A percentile compares a stretch with the other conserved stretches of the same genome.
Evolutionary conservation across 2,797 vertebrate genomes (phyloP).

Genomic region (Holocentrus rufus): DNA sequence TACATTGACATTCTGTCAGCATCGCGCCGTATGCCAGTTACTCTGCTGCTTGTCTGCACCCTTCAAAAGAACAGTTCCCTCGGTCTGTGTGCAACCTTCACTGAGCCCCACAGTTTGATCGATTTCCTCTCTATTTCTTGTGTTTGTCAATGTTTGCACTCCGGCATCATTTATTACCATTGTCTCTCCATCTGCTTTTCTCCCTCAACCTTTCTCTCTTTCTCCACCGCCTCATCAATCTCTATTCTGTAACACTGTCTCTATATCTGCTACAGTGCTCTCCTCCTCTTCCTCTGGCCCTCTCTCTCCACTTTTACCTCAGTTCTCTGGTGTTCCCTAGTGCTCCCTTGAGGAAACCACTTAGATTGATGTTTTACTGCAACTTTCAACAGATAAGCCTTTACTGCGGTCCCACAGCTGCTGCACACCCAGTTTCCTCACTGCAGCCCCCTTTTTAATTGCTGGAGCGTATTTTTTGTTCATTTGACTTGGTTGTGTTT

Average conservation of each 20-base stretch:
- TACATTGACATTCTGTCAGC: slow-evolving; percentile 49
- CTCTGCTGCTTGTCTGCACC: slow-evolving; percentile 18
- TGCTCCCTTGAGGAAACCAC: slow-evolving; percentile 41
- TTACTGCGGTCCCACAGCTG: neutral
- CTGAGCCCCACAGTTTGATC: slow-evolving; percentile 46
- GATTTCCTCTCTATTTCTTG: slow-evolving; percentile 40
- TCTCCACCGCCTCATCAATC: slow-evolving; percentile 60
- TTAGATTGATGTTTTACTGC: slow-evolving; percentile 54
- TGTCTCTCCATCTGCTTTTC: slow-evolving; percentile 35
- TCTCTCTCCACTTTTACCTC: slow-evolving; percentile 40
- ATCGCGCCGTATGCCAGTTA: slow-evolving; percentile 21
- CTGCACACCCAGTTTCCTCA: neutral
- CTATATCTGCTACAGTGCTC: slow-evolving; percentile 46
- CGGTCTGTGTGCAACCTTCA: slow-evolving; percentile 21
- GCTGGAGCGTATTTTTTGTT: neutral
- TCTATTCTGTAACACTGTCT: slow-evolving; percentile 58
- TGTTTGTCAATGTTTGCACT: slow-evolving; percentile 46
- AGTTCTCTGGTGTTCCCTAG: slow-evolving; percentile 27
- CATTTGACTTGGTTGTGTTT: neutral
- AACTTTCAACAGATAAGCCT: slow-evolving; percentile 22
- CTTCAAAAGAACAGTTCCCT: slow-evolving; percentile 9
- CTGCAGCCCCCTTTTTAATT: neutral
- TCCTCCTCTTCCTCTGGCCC: slow-evolving; percentile 37
- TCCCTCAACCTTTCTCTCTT: slow-evolving; percentile 20
- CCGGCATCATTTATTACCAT: slow-evolving; percentile 39